These are phyloP conservation scores for Nerophis lumbriciformis DNA, from an alignment of 2,113 vertebrate species.

Conservation along the genomic window DNA sequence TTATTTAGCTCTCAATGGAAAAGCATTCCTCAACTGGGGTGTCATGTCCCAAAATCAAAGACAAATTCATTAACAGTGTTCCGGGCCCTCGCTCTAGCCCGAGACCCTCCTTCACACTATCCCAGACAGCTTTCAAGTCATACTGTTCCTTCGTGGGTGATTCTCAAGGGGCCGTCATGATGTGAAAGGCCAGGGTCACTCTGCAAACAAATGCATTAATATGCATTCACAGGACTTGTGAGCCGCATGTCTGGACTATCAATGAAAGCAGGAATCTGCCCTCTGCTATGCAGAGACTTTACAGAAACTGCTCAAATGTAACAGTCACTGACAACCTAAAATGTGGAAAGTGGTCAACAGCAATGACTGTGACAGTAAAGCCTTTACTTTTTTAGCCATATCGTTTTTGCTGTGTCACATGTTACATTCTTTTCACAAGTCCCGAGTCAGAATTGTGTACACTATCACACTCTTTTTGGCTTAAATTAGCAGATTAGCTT, in stretches of 20 bases:
- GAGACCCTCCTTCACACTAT: slow-evolving; percentile 28
- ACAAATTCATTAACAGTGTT: slow-evolving; percentile 34
- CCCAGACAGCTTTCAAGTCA: slow-evolving; percentile 24
- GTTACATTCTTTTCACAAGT: neutral
- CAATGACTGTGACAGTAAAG: neutral
- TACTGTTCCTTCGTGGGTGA: slow-evolving; percentile 23
- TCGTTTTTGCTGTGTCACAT: neutral
- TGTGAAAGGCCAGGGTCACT: slow-evolving; percentile 15
- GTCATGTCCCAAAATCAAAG: slow-evolving; percentile 26
- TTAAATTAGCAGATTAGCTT: slow-evolving; percentile 4
- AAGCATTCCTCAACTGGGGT: neutral
- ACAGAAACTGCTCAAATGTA: neutral
- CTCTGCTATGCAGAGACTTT: neutral
- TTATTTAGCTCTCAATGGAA: neutral
- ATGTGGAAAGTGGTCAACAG: neutral
- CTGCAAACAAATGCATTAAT: neutral
- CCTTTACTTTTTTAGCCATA: neutral
- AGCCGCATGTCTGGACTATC: neutral
- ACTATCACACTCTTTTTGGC: neutral
- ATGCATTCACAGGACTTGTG: slow-evolving; percentile 2
- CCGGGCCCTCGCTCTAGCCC: slow-evolving; percentile 44
- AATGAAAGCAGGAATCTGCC: neutral
- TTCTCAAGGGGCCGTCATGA: slow-evolving; percentile 18
- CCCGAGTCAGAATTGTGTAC: neutral
- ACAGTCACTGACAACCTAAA: neutral